Evolutionary conservation across 2,797 vertebrate genomes (phyloP).

Genomic region (Nannoperca australis): DNA sequence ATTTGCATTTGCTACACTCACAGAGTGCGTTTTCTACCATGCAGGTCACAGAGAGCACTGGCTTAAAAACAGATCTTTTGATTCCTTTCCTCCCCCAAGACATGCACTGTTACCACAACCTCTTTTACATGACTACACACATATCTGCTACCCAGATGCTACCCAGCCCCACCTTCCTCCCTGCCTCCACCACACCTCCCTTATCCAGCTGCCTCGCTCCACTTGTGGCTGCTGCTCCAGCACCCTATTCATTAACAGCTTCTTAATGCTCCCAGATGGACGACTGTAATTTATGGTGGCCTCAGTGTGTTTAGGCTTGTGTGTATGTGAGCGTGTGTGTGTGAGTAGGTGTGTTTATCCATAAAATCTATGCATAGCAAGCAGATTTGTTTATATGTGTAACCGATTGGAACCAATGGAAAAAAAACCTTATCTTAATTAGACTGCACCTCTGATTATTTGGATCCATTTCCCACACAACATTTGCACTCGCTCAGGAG

Average conservation of each 20-base stretch:
- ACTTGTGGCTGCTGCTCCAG: constrained; percentile 79
- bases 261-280: constrained; percentile 86
- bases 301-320: constrained; percentile 60
- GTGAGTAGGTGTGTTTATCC: constrained; percentile 53
- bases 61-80: constrained; percentile 66
- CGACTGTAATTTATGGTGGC: constrained; percentile 79
- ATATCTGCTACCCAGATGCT: constrained; percentile 85
- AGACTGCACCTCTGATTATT: constrained; percentile 57
- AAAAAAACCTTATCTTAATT: constrained; percentile 66
- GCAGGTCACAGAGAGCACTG: constrained; percentile 57
- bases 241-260: constrained; percentile 86
- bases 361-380: constrained; percentile 66
- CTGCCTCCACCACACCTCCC: constrained; percentile 45
- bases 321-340: constrained; percentile 40
- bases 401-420: constrained; percentile 66
- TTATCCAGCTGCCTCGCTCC: constrained; percentile 72
- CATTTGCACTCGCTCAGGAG: constrained; percentile 53
- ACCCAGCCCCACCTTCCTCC: constrained; percentile 41
- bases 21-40: constrained; percentile 13
- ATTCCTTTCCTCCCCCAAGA: constrained; percentile 65
- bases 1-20: constrained; percentile 30
- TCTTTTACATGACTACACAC: constrained; percentile 80
- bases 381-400: constrained; percentile 69
- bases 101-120: constrained; percentile 66
- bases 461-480: constrained; percentile 63